Base-by-base conservation (phyloP, 2,888 invertebrate genomes). In the Megastigmus dorsalis region DNA sequence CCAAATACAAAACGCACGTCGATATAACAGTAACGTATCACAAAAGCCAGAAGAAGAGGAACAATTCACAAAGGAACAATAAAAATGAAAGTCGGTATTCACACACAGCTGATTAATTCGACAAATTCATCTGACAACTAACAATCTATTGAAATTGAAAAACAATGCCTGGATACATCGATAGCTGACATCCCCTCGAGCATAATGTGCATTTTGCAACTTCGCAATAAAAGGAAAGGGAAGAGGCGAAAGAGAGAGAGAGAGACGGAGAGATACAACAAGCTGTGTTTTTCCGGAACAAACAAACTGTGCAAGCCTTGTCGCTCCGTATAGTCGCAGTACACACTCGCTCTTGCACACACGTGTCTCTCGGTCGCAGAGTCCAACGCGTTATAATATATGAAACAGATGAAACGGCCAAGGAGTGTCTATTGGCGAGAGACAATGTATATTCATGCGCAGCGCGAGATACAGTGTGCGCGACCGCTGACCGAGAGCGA, bases 401-500 rank as follows among this genome's bases (percentile, higher is more conserved):
- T n/a, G 28, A 48, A 30, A 38, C 9, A 30, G 28, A 52, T 60
- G 69, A 59, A 50, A 38, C 20, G 36, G 28, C 26, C 48, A 33
- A 52, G 52, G 59, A 69, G 69, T 60, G 69, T 69, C 69, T 10
- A 60, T 69, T 50, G 38, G 41, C 10, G 48, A 52, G 23, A 65
- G n/a, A n/a, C 23, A 48, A 57, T 67, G 57, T 57, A 41, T 67
- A 67, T 57, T 57, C 67, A 48, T 57, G 33, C 38, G n/a, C n/a
- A n/a, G n/a, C n/a, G n/a, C n/a, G n/a, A n/a, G n/a, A n/a, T n/a
- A n/a, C 0, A 9, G 45, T 6, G 10, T 10, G 6, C 18, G 6
- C 20, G 36, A 9, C 18, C 45, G 18, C n/a, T n/a, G n/a, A n/a
- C n/a, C n/a, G n/a, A n/a, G n/a, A n/a, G n/a, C n/a, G n/a, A 23